These are phyloP conservation scores for Vireo griseus DNA, from an alignment of 2,797 vertebrate genomes.

Conservation along the genomic window DNA sequence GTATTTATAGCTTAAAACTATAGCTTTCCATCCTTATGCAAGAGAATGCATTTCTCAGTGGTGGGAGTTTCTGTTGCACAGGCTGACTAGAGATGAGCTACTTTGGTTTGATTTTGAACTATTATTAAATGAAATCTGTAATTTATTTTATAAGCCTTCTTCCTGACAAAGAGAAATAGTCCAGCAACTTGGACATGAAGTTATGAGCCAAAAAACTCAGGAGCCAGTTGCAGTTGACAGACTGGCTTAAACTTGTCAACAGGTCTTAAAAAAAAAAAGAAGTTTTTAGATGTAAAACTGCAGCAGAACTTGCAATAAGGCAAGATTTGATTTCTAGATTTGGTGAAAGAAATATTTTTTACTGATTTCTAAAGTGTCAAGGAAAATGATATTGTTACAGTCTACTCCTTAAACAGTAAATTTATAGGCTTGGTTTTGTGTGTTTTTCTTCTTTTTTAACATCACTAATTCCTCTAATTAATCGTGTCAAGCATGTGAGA, in stretches of 20 bases:
- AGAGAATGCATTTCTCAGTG: background rate
- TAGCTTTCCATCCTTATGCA: background rate
- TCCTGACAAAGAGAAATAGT: background rate
- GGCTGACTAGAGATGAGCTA: background rate
- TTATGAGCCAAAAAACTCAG: background rate
- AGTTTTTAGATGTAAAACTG: background rate
- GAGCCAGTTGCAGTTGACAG: background rate
- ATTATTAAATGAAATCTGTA: background rate
- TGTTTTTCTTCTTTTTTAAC: background rate
- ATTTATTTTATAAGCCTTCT: background rate
- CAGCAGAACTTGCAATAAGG: background rate
- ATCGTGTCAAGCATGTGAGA: background rate
- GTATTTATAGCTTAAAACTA: background rate
- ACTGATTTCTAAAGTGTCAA: background rate
- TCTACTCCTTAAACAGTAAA: background rate
- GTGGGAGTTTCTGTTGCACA: background rate
- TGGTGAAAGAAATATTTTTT: background rate
- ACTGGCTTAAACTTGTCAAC: background rate
- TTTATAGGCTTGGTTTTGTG: background rate
- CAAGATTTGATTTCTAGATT: background rate
- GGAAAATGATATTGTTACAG: background rate
- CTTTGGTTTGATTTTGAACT: background rate
- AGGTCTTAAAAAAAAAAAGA: background rate
- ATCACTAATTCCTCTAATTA: background rate
- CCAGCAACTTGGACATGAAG: background rate